A percentile compares a stretch with the other conserved stretches of the same genome.
phyloP scores from a whole-genome alignment of 2,888 invertebrate species.

The Maniola hyperantus region DNA sequence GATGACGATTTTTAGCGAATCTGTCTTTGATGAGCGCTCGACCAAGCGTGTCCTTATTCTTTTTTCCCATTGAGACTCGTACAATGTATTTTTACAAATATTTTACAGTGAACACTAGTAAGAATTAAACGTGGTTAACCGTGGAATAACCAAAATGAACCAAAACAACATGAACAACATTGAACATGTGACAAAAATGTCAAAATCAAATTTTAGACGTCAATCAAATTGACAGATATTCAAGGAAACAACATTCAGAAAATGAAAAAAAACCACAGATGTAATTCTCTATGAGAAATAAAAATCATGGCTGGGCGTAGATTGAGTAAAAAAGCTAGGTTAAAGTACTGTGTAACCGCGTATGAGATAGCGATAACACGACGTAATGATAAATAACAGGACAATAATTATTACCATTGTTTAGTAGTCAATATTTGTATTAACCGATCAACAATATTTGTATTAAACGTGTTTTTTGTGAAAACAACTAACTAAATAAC shows the following conservation, averaged over 20 bases:
- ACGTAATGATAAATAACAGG: no score
- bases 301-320: no score
- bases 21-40: conserved; percentile 89
- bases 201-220: neutral
- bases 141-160: neutral
- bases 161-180: neutral
- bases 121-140: neutral
- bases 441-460: no score
- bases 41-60: conserved; percentile 86
- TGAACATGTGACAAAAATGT: neutral
- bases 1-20: conserved; percentile 84
- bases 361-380: no score
- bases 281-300: no score
- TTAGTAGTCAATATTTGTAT: no score
- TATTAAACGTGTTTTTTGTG: no score
- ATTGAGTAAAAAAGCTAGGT: no score
- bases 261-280: neutral
- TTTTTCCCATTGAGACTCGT: conserved; percentile 86
- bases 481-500: no score
- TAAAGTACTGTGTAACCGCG: no score
- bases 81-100: neutral
- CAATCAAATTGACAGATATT: conserved; percentile 6
- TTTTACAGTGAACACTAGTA: neutral
- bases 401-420: no score
- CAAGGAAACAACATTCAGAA: conserved; percentile 2